Percentiles rank a stretch among this genome's conserved stretches.
phyloP scores from a whole-genome alignment of 2,888 invertebrate genomes.

The Harpagoxenus sublaevis region DNA sequence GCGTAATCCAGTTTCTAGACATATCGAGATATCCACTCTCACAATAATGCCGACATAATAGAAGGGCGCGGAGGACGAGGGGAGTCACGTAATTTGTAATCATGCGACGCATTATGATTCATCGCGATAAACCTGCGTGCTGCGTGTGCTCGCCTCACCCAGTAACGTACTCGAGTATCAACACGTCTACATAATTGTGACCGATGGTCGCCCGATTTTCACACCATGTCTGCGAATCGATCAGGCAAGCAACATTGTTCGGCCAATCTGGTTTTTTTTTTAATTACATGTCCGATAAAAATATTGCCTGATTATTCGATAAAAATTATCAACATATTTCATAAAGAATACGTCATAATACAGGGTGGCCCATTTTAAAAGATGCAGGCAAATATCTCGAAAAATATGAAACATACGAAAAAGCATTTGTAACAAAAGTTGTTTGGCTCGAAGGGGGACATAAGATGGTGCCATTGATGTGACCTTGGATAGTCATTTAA shows the following conservation, averaged over 20 bases:
- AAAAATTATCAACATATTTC: not conserved
- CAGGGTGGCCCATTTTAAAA: no score
- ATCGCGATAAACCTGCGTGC: conserved; percentile 68
- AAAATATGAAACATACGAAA: no score
- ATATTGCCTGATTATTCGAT: conserved; percentile 19
- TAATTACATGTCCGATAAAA: conserved; percentile 9
- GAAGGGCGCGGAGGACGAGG: conserved; percentile 40
- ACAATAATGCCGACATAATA: conserved; percentile 68
- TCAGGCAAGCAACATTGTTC: not conserved
- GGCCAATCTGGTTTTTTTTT: conserved; percentile 2
- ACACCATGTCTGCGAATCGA: conserved; percentile 11
- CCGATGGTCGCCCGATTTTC: conserved; percentile 58
- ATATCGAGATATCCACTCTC: conserved; percentile 68
- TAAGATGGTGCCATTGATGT: no score
- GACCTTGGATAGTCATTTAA: no score
- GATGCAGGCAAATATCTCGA: no score
- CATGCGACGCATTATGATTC: conserved; percentile 72
- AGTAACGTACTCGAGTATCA: conserved; percentile 53
- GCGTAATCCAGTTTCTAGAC: conserved; percentile 65
- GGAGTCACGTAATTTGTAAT: conserved; percentile 71
- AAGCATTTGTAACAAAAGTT: no score
- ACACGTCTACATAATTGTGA: conserved; percentile 50
- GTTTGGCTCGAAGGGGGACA: no score
- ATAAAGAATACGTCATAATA: no score
- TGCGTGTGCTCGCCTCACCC: conserved; percentile 29